Evolutionary conservation across 2,888 invertebrate species (phyloP).

Genomic region (Cyaniris semiargus): DNA sequence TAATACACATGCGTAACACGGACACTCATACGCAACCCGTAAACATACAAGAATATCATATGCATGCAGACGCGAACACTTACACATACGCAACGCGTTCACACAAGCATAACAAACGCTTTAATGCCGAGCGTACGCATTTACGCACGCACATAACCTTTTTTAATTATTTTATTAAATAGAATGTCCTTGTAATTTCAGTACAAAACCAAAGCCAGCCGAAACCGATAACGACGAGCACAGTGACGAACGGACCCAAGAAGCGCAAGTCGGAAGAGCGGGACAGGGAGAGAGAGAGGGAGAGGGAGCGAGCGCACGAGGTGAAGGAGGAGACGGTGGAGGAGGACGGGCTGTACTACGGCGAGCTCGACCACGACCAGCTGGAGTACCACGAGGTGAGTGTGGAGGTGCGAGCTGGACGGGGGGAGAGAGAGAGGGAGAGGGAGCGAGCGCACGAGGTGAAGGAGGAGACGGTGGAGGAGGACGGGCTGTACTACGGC

Average conservation of each 20-base stretch:
- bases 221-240: conserved; percentile 22
- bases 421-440: conserved; percentile 12
- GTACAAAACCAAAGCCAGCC: conserved; percentile 42
- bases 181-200: conserved; percentile 33
- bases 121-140: no score
- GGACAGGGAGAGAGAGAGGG: conserved; percentile 40
- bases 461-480: conserved; percentile 75
- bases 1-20: conserved; percentile 2
- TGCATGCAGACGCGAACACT: background rate
- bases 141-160: no score
- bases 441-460: conserved; percentile 48
- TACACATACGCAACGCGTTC: background rate
- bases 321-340: conserved; percentile 76
- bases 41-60: no score
- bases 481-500: conserved; percentile 74
- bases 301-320: conserved; percentile 41
- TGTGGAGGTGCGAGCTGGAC: background rate
- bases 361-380: conserved; percentile 70
- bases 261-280: conserved; percentile 59
- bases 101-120: background rate
- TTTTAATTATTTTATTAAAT: no score
- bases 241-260: conserved; percentile 47
- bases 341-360: conserved; percentile 75
- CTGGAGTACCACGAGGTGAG: conserved; percentile 69
- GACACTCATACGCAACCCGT: background rate